Conservation (phyloP, 2,113 vertebrate genomes). For the Hyperopisus bebe region DNA sequence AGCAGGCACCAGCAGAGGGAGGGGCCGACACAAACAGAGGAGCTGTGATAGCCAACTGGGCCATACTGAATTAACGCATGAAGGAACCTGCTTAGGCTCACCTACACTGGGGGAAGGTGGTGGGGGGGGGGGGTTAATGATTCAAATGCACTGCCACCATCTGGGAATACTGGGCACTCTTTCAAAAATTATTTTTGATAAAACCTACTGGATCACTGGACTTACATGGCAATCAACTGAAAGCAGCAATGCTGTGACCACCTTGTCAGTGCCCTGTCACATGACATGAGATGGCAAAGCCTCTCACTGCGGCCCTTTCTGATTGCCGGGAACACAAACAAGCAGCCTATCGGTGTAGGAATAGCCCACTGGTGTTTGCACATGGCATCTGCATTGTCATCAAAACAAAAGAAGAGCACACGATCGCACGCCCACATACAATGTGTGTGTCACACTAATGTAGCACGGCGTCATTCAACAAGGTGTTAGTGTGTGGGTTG, state of each 20-base stretch:
- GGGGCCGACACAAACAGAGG: not conserved
- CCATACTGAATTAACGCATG: conserved; percentile 3
- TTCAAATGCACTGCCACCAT: not conserved
- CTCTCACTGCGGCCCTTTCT: conserved; percentile 5
- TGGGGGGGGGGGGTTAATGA: not conserved
- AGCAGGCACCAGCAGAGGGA: not conserved
- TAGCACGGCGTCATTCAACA: conserved; percentile 24
- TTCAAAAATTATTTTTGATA: not conserved
- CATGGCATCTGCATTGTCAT: conserved; percentile 50
- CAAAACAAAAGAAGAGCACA: conserved; percentile 37
- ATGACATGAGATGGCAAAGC: conserved; percentile 22
- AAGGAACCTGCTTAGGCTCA: not conserved
- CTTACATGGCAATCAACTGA: not conserved
- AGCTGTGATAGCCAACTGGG: conserved; percentile 9
- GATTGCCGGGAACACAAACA: conserved; percentile 25
- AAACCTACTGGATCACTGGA: not conserved
- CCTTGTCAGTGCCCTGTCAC: not conserved
- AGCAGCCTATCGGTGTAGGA: not conserved
- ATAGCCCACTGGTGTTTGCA: conserved; percentile 26
- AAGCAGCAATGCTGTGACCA: not conserved
- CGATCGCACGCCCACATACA: not conserved
- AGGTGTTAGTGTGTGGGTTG: conserved; percentile 12
- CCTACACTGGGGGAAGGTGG: not conserved
- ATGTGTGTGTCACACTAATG: not conserved
- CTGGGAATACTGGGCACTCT: not conserved